Evolutionary conservation across 2,113 vertebrate genomes (phyloP), one percentile per base, ranked within the genome.

Genomic region (Paracanthobrama guichenoti): DNA sequence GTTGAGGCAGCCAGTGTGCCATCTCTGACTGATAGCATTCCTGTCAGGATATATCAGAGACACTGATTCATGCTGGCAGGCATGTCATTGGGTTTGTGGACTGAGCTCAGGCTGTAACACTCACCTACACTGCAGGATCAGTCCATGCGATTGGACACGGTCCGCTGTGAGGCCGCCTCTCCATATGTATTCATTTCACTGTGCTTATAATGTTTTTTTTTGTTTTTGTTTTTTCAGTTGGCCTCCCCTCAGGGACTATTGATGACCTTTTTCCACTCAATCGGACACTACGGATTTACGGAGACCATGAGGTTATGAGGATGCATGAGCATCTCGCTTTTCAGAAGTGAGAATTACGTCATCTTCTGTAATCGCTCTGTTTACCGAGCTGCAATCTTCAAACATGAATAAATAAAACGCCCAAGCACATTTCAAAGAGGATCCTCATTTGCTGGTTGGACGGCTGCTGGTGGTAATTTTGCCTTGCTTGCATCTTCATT

Each of bases 71-170:
- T 89, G 87, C 85, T 91, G 91, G 91, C 93, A 95, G 88, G 91
- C 93, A 87, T 94, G 93, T 92, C 94, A 94, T 94, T 92, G 92
- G 90, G 44, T 92, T 94, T 91, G 85, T 84, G 73, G 80, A 87
- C 88, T 87, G 89, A 90, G 84, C 88, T 83, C 88, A 86, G 88
- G 81, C 82, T 89, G 87, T 67, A 85, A 89, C 90, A 90, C 92
- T 89, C 89, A 88, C 91, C 90, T 89, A 69, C 74, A 84, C 86
- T 67, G 87, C 84, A 89, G 89, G 88, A 92, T 89, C 88, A 90
- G 90, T 88, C 91, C 89, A 87, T 88, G 89, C 88, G 90, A 92
- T 85, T 78, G 88, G 89, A 89, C 87, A 89, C 82, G 80, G 74
- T 62, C 83, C 67, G 16, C 14, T 64, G 12, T 48, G 44, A 75